These are phyloP conservation scores for Rhipidura dahli DNA, from an alignment of 2,113 vertebrate species.

Conservation along the genomic window DNA sequence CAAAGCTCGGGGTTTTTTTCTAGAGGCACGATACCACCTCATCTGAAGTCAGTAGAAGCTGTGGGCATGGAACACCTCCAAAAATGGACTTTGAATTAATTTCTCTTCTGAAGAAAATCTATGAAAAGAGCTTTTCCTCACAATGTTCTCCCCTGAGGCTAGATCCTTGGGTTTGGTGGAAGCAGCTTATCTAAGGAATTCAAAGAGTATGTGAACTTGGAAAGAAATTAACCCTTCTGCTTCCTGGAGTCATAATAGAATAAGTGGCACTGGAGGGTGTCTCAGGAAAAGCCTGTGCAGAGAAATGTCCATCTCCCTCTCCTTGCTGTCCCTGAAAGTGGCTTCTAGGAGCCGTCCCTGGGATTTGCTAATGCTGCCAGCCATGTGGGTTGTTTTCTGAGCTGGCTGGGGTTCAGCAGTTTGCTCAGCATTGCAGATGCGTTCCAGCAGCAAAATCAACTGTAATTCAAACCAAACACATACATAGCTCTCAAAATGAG, in stretches of 20 bases:
- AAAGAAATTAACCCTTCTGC: slow-evolving; percentile 38
- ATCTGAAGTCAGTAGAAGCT: neutral
- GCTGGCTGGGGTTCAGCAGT: slow-evolving; percentile 35
- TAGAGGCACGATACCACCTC: neutral
- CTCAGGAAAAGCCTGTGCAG: neutral
- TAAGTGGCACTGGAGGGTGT: neutral
- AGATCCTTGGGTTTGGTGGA: slow-evolving; percentile 24
- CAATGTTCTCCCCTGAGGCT: slow-evolving; percentile 17
- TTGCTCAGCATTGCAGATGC: slow-evolving; percentile 7
- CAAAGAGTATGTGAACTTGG: slow-evolving; percentile 29
- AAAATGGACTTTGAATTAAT: slow-evolving; percentile 25
- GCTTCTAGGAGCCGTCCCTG: neutral
- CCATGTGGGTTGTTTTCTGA: neutral
- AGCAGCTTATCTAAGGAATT: slow-evolving; percentile 74
- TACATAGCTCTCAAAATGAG: neutral
- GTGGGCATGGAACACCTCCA: neutral
- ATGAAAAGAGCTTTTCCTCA: slow-evolving; percentile 47
- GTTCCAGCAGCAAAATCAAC: slow-evolving; percentile 29
- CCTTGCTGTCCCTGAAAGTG: neutral
- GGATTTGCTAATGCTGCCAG: neutral
- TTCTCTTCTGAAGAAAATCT: slow-evolving; percentile 45
- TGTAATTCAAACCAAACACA: slow-evolving; percentile 55
- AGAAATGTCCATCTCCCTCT: neutral
- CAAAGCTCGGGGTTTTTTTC: neutral
- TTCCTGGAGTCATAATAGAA: neutral